Evolutionary conservation across 2,797 vertebrate genomes (phyloP).

Genomic region (Gymnocypris eckloni): DNA sequence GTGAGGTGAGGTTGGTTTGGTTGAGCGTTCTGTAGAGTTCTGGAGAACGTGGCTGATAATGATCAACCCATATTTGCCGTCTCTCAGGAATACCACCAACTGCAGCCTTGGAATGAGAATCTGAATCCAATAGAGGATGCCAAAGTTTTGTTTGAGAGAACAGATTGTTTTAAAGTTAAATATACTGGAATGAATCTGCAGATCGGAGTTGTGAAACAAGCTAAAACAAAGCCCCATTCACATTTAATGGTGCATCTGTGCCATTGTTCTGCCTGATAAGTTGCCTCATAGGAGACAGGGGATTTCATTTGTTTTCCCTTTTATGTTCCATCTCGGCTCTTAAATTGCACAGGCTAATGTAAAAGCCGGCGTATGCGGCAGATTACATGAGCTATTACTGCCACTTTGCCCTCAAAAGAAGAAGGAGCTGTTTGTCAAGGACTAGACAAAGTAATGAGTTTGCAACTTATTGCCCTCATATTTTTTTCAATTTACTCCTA

Average conservation of each 20-base stretch:
- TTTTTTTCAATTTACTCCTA: conserved; percentile 55
- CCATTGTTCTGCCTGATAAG: conserved; percentile 50
- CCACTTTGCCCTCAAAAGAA: conserved; percentile 38
- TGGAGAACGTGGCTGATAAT: conserved; percentile 1
- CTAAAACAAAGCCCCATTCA: conserved; percentile 41
- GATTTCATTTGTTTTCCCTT: conserved; percentile 50
- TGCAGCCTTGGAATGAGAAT: conserved; percentile 24
- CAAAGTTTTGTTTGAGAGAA: neutral
- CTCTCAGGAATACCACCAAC: conserved; percentile 29
- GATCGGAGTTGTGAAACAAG: conserved; percentile 32
- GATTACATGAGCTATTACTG: conserved; percentile 58
- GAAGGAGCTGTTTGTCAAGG: conserved; percentile 46
- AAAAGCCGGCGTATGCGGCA: conserved; percentile 36
- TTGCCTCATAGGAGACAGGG: conserved; percentile 35
- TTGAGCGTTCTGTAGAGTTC: conserved; percentile 18
- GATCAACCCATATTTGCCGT: conserved; percentile 7
- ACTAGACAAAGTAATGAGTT: conserved; percentile 45
- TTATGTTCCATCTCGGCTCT: conserved; percentile 49
- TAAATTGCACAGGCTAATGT: conserved; percentile 59
- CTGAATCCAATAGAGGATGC: conserved; percentile 7
- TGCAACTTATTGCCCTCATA: conserved; percentile 56
- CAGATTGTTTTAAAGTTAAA: conserved; percentile 32
- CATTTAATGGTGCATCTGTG: conserved; percentile 43
- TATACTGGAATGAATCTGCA: conserved; percentile 24
- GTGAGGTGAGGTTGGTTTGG: conserved; percentile 49